A percentile compares a stretch with the other conserved stretches of the same genome.
Conservation (phyloP, 1,140 invertebrate species). For the Orchesella cincta region DNA sequence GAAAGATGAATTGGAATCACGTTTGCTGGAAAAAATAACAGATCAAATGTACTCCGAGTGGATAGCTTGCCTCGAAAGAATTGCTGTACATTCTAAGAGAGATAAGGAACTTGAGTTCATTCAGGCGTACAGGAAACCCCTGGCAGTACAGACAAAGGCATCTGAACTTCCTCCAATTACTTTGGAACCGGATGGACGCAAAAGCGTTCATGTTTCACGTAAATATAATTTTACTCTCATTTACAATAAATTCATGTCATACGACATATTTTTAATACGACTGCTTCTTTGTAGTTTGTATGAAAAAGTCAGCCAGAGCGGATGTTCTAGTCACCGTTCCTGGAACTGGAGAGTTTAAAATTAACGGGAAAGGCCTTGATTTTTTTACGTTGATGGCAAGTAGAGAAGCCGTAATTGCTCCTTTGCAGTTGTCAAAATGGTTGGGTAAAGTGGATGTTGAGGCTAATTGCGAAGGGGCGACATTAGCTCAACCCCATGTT, state of each 20-base stretch:
- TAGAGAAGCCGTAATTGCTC: conserved; percentile 68
- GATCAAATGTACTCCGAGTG: conserved; percentile 75
- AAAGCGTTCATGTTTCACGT: conserved; percentile 48
- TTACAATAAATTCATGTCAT: background rate
- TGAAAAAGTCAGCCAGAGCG: conserved; percentile 70
- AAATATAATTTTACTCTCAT: conserved; percentile 27
- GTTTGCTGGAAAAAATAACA: conserved; percentile 71
- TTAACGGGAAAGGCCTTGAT: conserved; percentile 67
- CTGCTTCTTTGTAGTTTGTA: conserved; percentile 62
- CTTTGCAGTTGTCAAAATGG: conserved; percentile 77
- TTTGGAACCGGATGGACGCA: conserved; percentile 42
- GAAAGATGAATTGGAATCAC: conserved; percentile 67
- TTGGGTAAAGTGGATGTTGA: conserved; percentile 80
- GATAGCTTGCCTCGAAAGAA: conserved; percentile 68
- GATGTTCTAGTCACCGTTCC: conserved; percentile 69
- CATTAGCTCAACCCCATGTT: conserved; percentile 11
- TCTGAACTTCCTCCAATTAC: conserved; percentile 54
- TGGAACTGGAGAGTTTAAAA: conserved; percentile 77
- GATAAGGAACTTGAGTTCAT: conserved; percentile 66
- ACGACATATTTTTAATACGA: background rate
- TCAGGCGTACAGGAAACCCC: conserved; percentile 65
- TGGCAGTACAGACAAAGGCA: conserved; percentile 61
- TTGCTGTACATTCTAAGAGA: conserved; percentile 70
- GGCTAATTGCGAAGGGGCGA: conserved; percentile 68
- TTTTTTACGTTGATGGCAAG: conserved; percentile 38